Evolutionary conservation across 2,888 invertebrate species (phyloP).

Genomic region (Drosophila limbata): DNA sequence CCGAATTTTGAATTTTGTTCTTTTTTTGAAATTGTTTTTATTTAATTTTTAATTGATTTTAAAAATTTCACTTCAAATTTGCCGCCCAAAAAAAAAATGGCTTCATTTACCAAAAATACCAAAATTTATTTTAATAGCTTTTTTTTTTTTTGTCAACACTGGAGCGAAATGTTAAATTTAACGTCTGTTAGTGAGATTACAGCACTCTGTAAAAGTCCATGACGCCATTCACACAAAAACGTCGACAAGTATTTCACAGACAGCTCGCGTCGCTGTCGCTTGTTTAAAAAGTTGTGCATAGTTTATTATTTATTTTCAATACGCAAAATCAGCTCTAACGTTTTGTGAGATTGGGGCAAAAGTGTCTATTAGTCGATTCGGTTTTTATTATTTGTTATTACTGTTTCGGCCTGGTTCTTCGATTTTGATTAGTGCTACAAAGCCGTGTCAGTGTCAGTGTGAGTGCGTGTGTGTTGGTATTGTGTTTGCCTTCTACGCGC

Average conservation of each 20-base stretch:
- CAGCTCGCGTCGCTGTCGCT: constrained; percentile 59
- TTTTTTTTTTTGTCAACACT: too few species aligned
- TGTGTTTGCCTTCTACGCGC: constrained; percentile 48
- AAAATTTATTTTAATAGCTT: too few species aligned
- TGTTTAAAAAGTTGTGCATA: constrained; percentile 41
- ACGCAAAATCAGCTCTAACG: constrained; percentile 17
- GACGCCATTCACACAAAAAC: constrained; percentile 37
- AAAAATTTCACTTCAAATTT: too few species aligned
- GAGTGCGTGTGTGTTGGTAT: constrained; percentile 35
- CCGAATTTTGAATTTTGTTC: too few species aligned
- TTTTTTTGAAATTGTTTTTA: too few species aligned
- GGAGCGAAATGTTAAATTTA: too few species aligned
- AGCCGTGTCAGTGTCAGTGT: constrained; percentile 48
- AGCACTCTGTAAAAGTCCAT: too few species aligned
- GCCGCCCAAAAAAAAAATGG: too few species aligned
- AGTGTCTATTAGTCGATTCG: constrained; percentile 13
- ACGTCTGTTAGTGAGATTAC: too few species aligned
- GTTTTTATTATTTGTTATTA: constrained; percentile 38
- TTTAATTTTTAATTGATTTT: too few species aligned
- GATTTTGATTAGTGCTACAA: constrained; percentile 38
- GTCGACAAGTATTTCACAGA: constrained; percentile 49
- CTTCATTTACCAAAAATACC: too few species aligned
- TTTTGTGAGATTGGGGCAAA: constrained; percentile 23
- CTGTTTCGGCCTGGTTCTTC: constrained; percentile 25
- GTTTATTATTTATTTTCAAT: constrained; percentile 71